Evolutionary conservation across 2,888 invertebrate species (phyloP).

Genomic region (Lepidocyrtoides sp.): DNA sequence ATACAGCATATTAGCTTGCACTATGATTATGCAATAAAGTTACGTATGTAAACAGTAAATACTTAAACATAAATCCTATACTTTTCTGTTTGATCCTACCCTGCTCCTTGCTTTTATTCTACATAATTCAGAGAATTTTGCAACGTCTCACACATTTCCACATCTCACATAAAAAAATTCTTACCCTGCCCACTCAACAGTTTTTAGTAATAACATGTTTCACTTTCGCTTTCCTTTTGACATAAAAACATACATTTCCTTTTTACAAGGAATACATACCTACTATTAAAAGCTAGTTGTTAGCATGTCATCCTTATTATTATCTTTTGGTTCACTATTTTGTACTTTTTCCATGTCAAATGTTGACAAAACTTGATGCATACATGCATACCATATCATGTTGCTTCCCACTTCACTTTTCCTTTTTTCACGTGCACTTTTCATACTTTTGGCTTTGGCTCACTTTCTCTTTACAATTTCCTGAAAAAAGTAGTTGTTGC

Average conservation of each 20-base stretch:
- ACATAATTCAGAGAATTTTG: neutral
- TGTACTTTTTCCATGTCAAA: neutral
- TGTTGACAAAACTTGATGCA: neutral
- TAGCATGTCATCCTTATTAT: too few relatives aligned
- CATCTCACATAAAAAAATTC: neutral
- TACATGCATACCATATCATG: too few relatives aligned
- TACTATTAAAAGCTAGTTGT: too few relatives aligned
- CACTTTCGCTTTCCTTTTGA: too few relatives aligned
- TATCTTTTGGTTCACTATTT: neutral
- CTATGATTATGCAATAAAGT: neutral
- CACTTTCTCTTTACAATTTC: too few relatives aligned
- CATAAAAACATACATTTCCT: too few relatives aligned
- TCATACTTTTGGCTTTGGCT: too few relatives aligned
- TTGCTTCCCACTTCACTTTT: too few relatives aligned
- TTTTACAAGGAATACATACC: too few relatives aligned
- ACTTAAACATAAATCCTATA: too few relatives aligned
- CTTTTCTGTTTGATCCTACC: neutral
- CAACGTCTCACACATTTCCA: neutral
- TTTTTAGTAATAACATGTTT: too few relatives aligned
- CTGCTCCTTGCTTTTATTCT: neutral
- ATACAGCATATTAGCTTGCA: neutral
- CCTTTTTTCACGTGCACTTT: neutral
- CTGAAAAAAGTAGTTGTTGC: too few relatives aligned
- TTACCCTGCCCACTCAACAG: neutral
- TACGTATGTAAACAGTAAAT: neutral